phyloP scores from a whole-genome alignment of 2,888 invertebrate species.

The Volucella zonaria region DNA sequence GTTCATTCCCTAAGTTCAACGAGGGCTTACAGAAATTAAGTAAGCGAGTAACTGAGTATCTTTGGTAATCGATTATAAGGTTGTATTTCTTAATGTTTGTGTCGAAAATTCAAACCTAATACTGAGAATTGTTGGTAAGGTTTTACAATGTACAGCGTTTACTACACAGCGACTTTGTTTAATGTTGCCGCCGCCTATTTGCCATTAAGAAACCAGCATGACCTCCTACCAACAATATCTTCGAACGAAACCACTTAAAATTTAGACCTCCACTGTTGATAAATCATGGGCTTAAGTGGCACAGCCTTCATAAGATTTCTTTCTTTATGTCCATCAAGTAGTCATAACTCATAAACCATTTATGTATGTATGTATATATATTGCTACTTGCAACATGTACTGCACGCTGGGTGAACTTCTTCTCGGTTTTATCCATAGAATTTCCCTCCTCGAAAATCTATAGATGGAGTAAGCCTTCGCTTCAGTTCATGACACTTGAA shows the following conservation, averaged over 20 bases:
- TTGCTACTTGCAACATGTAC: slow-evolving; percentile 24
- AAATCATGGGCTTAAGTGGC: neutral
- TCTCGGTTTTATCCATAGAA: slow-evolving; percentile 1
- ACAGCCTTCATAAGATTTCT: neutral
- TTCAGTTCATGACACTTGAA: slow-evolving; percentile 61
- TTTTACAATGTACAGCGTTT: no score
- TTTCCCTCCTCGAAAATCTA: slow-evolving; percentile 1
- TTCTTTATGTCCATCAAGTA: no score
- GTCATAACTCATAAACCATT: neutral
- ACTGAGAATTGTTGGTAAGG: no score
- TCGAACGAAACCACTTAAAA: neutral
- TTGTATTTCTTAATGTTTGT: no score
- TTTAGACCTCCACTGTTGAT: neutral
- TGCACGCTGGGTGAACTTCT: slow-evolving; percentile 31
- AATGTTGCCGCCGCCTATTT: no score
- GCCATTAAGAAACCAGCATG: neutral
- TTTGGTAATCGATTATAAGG: no score
- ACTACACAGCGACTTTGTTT: no score
- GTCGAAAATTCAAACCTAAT: no score
- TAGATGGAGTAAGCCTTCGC: slow-evolving; percentile 37
- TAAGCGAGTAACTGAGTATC: no score
- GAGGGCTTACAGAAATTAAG: no score
- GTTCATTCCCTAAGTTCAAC: no score
- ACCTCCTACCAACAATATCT: neutral
- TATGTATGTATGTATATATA: neutral